Evolutionary conservation across 2,888 invertebrate genomes (phyloP).

Genomic region (Eristalis arbustorum): DNA sequence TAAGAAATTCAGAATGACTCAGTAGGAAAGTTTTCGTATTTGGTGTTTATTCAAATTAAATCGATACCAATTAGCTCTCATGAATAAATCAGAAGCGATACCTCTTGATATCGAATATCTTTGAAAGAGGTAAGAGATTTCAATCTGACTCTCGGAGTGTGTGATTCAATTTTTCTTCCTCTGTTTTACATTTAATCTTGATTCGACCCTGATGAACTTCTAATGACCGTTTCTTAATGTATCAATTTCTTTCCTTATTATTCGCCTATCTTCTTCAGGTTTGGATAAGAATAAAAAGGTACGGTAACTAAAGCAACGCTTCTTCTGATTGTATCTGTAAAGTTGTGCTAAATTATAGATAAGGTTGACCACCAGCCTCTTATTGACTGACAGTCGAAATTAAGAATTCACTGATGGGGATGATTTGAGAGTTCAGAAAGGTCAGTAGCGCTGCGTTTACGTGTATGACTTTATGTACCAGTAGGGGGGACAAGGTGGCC

Average conservation of each 20-base stretch:
- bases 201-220: neutral
- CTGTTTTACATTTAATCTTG: neutral
- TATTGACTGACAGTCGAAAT: neutral
- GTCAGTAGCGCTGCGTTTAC: too few relatives aligned
- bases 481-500: too few relatives aligned
- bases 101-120: neutral
- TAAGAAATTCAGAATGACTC: neutral
- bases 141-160: neutral
- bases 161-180: neutral
- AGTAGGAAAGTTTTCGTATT: neutral
- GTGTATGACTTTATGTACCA: too few relatives aligned
- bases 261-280: neutral
- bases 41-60: slow-evolving; percentile 2
- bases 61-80: slow-evolving; percentile 21
- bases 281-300: neutral
- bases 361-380: neutral
- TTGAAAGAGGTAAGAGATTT: neutral
- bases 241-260: neutral
- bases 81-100: slow-evolving; percentile 9
- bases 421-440: too few relatives aligned
- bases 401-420: too few relatives aligned
- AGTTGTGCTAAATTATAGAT: neutral
- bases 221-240: neutral
- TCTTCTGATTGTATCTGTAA: neutral
- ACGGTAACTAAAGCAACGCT: neutral